A percentile compares a stretch with the other conserved stretches of the same genome.
These are phyloP conservation scores for Lacanobia wlatinum DNA, from an alignment of 2,888 invertebrate genomes.

Conservation along the genomic window DNA sequence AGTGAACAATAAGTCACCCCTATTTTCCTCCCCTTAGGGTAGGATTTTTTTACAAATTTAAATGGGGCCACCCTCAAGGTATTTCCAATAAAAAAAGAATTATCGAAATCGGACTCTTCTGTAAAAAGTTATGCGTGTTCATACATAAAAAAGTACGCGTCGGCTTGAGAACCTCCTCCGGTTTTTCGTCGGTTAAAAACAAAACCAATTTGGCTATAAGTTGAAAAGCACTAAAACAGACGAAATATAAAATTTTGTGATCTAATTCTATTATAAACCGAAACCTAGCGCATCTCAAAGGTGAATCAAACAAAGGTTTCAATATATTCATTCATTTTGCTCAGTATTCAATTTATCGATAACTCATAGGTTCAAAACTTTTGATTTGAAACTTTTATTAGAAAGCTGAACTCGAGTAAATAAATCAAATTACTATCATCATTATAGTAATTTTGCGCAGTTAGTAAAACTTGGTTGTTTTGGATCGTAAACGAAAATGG, in stretches of 20 bases:
- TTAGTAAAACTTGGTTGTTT: neutral
- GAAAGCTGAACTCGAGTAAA: slow-evolving; percentile 11
- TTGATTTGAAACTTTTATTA: slow-evolving; percentile 25
- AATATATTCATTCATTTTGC: slow-evolving; percentile 24
- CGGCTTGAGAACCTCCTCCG: too few relatives aligned
- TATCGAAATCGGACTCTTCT: too few relatives aligned
- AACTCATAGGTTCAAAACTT: slow-evolving; percentile 32
- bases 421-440: slow-evolving; percentile 28
- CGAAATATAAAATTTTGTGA: slow-evolving; percentile 5
- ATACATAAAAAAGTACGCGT: too few relatives aligned
- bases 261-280: slow-evolving; percentile 27
- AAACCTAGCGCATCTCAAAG: slow-evolving; percentile 15
- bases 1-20: too few relatives aligned
- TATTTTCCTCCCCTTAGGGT: too few relatives aligned
- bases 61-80: too few relatives aligned
- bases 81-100: too few relatives aligned
- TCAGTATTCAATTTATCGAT: slow-evolving; percentile 40
- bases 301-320: slow-evolving; percentile 16
- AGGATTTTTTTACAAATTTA: too few relatives aligned
- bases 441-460: neutral
- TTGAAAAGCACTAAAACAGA: neutral
- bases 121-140: too few relatives aligned
- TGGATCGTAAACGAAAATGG: neutral
- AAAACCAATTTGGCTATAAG: too few relatives aligned
- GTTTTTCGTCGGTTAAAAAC: too few relatives aligned